These are phyloP conservation scores for Hydrozoanthus gracilis DNA, from an alignment of 92 coral and sea anemone species.

Conservation along the genomic window DNA sequence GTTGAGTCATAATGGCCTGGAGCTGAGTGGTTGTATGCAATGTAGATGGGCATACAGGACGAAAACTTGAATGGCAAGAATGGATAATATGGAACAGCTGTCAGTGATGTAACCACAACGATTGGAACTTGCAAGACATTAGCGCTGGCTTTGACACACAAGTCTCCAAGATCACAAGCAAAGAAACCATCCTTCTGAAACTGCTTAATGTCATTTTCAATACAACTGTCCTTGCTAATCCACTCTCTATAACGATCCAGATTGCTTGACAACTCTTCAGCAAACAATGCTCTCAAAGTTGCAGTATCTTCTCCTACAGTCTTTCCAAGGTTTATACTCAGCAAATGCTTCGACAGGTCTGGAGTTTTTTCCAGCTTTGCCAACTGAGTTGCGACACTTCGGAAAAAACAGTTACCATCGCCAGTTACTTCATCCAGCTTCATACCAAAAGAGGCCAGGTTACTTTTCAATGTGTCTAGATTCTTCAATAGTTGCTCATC, in stretches of 20 bases:
- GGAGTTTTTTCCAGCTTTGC: constrained; percentile 40
- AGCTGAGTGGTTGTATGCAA: constrained; percentile 77
- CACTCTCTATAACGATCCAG: constrained; percentile 71
- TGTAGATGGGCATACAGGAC: constrained; percentile 61
- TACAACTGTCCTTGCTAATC: constrained; percentile 59
- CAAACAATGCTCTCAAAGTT: constrained; percentile 60
- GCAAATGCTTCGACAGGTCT: constrained; percentile 34
- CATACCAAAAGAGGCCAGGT: constrained; percentile 69
- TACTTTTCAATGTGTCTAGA: constrained; percentile 50
- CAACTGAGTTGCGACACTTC: constrained; percentile 58
- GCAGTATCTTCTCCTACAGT: constrained; percentile 55
- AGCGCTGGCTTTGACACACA: constrained; percentile 71
- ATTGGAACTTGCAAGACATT: constrained; percentile 70
- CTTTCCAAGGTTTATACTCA: constrained; percentile 50
- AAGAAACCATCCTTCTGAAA: constrained; percentile 70
- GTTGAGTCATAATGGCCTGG: constrained; percentile 54
- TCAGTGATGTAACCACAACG: constrained; percentile 70
- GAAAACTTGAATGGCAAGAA: constrained; percentile 72
- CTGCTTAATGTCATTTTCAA: constrained; percentile 52
- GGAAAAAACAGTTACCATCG: constrained; percentile 76
- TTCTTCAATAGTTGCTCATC: constrained; percentile 34
- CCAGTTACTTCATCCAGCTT: constrained; percentile 49
- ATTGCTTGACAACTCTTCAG: constrained; percentile 64
- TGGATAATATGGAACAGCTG: constrained; percentile 71
- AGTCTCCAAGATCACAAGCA: constrained; percentile 78